Conservation (phyloP, 2,888 invertebrate species). For the Lasioglossum oenotherae region DNA sequence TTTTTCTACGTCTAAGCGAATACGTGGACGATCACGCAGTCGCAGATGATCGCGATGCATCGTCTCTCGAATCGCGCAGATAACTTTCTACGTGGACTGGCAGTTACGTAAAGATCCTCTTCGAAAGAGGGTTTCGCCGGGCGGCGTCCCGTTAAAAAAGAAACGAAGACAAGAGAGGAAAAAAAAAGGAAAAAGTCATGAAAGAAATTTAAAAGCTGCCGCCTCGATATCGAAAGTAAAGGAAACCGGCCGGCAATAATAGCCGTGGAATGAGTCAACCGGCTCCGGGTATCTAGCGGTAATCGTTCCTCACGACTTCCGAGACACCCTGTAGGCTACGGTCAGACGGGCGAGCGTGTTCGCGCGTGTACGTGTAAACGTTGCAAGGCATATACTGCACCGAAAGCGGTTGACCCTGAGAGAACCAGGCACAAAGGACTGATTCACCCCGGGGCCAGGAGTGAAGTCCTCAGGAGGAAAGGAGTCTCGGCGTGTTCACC, state of each 20-base stretch:
- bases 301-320: conserved; percentile 48
- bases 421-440: conserved; percentile 82
- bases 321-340: conserved; percentile 68
- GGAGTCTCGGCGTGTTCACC: conserved; percentile 54
- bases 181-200: not conserved
- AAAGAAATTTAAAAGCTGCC: not conserved
- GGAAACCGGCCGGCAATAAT: not conserved
- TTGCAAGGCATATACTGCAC: conserved; percentile 73
- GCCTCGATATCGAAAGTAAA: conserved; percentile 20
- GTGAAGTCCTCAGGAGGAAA: conserved; percentile 66
- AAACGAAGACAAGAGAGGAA: not conserved
- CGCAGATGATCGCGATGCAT: not conserved
- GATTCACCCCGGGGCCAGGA: conserved; percentile 80
- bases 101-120: conserved; percentile 18
- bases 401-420: conserved; percentile 84
- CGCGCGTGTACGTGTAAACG: conserved; percentile 76
- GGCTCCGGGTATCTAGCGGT: conserved; percentile 3
- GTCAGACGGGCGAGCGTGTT: conserved; percentile 66
- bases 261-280: conserved; percentile 14
- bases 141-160: not conserved
- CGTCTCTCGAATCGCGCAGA: not conserved
- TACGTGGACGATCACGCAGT: not conserved
- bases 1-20: not conserved
- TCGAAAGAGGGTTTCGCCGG: conserved; percentile 5
- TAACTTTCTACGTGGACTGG: not conserved